These are phyloP conservation scores for Mystacides longicornis DNA, from an alignment of 2,888 invertebrate species.

Conservation along the genomic window DNA sequence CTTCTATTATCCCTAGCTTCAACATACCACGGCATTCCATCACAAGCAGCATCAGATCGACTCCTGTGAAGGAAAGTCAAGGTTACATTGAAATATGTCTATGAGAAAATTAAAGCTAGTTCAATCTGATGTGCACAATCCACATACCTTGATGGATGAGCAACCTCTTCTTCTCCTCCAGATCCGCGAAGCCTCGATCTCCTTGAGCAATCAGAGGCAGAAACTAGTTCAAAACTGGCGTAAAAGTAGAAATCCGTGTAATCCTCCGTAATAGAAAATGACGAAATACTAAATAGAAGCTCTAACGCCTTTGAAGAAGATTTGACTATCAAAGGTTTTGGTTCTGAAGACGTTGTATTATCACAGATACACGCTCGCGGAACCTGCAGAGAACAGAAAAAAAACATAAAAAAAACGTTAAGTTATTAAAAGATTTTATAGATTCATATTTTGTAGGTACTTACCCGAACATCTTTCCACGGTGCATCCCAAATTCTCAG, in stretches of 20 bases:
- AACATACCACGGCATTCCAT: conserved; percentile 71
- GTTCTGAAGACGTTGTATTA: conserved; percentile 52
- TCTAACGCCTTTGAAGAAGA: conserved; percentile 65
- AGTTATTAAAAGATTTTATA: not conserved
- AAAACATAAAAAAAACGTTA: not conserved
- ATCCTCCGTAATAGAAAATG: conserved; percentile 71
- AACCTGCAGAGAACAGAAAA: conserved; percentile 34
- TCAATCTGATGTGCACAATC: not conserved
- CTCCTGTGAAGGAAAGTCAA: not conserved
- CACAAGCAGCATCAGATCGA: conserved; percentile 53
- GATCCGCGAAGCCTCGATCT: conserved; percentile 55
- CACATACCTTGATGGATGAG: conserved; percentile 49
- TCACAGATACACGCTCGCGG: conserved; percentile 76
- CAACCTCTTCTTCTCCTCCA: conserved; percentile 59
- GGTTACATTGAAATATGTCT: too few relatives aligned
- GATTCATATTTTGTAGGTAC: conserved; percentile 18
- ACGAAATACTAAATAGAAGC: conserved; percentile 65
- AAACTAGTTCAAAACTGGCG: conserved; percentile 60
- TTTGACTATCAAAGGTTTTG: conserved; percentile 55
- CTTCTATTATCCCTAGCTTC: conserved; percentile 74
- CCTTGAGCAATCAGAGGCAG: conserved; percentile 57
- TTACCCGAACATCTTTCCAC: conserved; percentile 58
- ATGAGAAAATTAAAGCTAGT: too few relatives aligned
- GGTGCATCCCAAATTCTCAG: conserved; percentile 61
- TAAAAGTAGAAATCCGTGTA: conserved; percentile 75